Base-by-base conservation (phyloP, 2,888 invertebrate genomes). In the Scaptomyza caliginosa region DNA sequence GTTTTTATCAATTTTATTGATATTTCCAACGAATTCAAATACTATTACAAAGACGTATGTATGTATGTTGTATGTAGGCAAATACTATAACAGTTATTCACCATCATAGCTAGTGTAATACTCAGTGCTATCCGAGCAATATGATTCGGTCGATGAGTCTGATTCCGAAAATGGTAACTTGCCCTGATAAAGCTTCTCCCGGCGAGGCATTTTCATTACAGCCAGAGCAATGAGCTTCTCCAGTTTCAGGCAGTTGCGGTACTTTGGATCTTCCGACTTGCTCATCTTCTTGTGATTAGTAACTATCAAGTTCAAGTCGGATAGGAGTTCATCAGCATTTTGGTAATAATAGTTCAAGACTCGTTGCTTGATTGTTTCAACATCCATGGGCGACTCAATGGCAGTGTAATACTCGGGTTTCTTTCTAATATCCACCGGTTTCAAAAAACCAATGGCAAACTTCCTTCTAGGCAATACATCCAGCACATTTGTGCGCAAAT, bases 361-460 rank as follows among this genome's bases (percentile, higher is more conserved):
- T 0, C 74, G 60, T 23, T 67, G 48, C 0, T 58, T 55, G 6
- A 74, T 72, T 1, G 75, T 71, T 11, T 58, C 58, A n/a, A 74
- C 34, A 6, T 74, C 74, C 75, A 74, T 74, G 0, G 75, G 72
- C 0, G 10, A 4, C 4, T 30, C 6, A 0, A 71, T 71, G 7
- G 51, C 8, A 0, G 13, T 3, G n/a, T 67, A 74, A 32, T 74
- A 71, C 1, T 42, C 30, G 39, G 68, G 60, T 19, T 58, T 49
- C 5, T 42, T 34, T 1, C n/a, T 51, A 3, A 60, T 28, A 11
- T 74, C 74, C 26, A 74, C 71, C 2, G 74, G 71, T 5, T 71
- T 58, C 71, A 74, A 58, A 7, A 75, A 75, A 24, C 49, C 55
- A 49, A 58, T 19, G 13, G 67, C 64, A 4, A 68, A 74, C 45